Conservation (phyloP, 2,888 invertebrate species). For the Tolmerus cingulatus region DNA sequence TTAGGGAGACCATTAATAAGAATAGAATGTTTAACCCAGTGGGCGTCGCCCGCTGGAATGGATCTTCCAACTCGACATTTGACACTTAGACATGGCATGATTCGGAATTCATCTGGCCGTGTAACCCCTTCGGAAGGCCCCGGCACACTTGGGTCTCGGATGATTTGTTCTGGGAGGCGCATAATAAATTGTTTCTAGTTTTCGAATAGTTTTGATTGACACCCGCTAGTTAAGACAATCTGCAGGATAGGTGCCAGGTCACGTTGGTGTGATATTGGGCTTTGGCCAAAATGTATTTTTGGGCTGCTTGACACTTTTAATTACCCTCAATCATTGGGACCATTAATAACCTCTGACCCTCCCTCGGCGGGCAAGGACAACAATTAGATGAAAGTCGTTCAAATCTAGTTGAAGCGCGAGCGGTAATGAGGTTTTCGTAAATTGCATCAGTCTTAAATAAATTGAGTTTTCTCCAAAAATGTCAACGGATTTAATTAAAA, state of each 20-base stretch:
- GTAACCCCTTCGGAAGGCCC: conserved; percentile 25
- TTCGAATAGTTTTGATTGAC: conserved; percentile 44
- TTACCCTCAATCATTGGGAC: conserved; percentile 47
- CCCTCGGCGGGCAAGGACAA: conserved; percentile 11
- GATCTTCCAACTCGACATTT: conserved; percentile 42
- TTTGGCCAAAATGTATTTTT: conserved; percentile 8
- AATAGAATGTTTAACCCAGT: conserved; percentile 34
- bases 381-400: conserved; percentile 10
- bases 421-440: conserved; percentile 28
- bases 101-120: conserved; percentile 42
- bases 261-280: conserved; percentile 6
- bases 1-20: conserved; percentile 37
- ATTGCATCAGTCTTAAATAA: conserved; percentile 16
- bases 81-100: conserved; percentile 35
- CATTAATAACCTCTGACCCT: conserved; percentile 44
- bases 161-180: conserved; percentile 36
- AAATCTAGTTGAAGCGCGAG: neutral
- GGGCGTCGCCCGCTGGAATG: conserved; percentile 38
- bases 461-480: conserved; percentile 38
- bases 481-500: conserved; percentile 45
- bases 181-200: conserved; percentile 42
- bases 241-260: conserved; percentile 36
- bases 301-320: conserved; percentile 43
- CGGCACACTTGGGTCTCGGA: neutral
- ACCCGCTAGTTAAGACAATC: conserved; percentile 45